Conservation (phyloP, 2,113 vertebrate species). For the Onychostoma macrolepis region DNA sequence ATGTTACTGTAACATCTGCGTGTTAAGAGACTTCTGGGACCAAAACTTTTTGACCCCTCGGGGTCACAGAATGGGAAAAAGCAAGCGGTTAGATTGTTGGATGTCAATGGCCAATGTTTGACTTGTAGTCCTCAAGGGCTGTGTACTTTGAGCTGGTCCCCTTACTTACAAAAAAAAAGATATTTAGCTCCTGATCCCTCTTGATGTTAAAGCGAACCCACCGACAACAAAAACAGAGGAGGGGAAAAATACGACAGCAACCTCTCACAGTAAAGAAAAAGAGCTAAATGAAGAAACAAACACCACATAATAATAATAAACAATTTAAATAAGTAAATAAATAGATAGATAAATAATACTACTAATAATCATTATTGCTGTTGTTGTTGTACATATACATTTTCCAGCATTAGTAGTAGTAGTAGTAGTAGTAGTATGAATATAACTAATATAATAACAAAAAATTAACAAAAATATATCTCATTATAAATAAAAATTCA, state of each 20-base stretch:
- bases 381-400: no score
- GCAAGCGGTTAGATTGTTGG: slow-evolving; percentile 72
- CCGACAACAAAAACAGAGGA: not conserved
- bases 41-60: slow-evolving; percentile 83
- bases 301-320: not conserved
- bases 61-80: slow-evolving; percentile 68
- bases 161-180: slow-evolving; percentile 42
- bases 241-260: no score
- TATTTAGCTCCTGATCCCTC: slow-evolving; percentile 37
- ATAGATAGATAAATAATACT: not conserved
- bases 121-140: slow-evolving; percentile 63
- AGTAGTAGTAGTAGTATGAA: no score
- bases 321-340: no score
- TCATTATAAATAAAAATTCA: no score
- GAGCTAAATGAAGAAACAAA: slow-evolving; percentile 21
- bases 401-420: no score
- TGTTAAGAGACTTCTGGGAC: slow-evolving; percentile 85
- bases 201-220: slow-evolving; percentile 1
- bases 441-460: no score
- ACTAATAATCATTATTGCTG: not conserved
- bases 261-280: not conserved
- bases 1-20: slow-evolving; percentile 99
- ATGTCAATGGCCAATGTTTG: slow-evolving; percentile 71
- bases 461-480: no score
- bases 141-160: slow-evolving; percentile 44